These are phyloP conservation scores for Trissolcus basalis DNA, from an alignment of 1,140 invertebrate species.

Conservation along the genomic window DNA sequence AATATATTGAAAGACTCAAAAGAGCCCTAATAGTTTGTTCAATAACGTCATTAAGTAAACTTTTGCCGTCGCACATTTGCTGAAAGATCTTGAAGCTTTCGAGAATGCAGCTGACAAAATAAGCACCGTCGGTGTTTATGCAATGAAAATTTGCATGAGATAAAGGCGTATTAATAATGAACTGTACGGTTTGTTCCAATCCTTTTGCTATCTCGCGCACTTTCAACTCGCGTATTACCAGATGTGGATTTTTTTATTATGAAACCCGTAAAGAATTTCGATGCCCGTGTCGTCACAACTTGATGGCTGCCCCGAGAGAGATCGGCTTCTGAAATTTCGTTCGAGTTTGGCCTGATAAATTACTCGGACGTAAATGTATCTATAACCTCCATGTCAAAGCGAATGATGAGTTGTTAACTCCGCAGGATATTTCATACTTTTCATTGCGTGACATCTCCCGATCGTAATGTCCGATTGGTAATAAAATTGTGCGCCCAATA, in stretches of 20 bases:
- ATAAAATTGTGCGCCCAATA: constrained; percentile 24
- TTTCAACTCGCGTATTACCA: constrained; percentile 8
- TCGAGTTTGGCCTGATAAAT: constrained; percentile 32
- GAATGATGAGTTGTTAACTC: constrained; percentile 39
- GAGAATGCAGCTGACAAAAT: constrained; percentile 15
- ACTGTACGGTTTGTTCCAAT: constrained; percentile 5
- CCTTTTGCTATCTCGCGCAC: constrained; percentile 22
- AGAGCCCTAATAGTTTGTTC: constrained; percentile 22
- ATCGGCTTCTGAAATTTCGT: constrained; percentile 38
- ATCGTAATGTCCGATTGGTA: constrained; percentile 24
- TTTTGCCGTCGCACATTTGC: constrained; percentile 12
- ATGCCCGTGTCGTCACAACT: constrained; percentile 33
- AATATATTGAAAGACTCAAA: constrained; percentile 1
- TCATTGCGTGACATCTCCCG: constrained; percentile 16
- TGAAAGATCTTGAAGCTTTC: constrained; percentile 19
- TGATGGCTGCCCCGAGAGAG: constrained; percentile 35
- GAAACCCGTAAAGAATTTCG: constrained; percentile 40
- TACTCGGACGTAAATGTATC: constrained; percentile 39
- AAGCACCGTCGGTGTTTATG: constrained; percentile 16
- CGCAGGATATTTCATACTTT: constrained; percentile 31
- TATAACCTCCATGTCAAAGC: constrained; percentile 19
- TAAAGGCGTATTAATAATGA: constrained; percentile 14
- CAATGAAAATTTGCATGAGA: constrained; percentile 34
- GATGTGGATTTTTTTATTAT: constrained; percentile 42
- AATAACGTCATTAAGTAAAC: constrained; percentile 29